Conservation (phyloP, 2,113 vertebrate species). For the Triplophysa dalaica region DNA sequence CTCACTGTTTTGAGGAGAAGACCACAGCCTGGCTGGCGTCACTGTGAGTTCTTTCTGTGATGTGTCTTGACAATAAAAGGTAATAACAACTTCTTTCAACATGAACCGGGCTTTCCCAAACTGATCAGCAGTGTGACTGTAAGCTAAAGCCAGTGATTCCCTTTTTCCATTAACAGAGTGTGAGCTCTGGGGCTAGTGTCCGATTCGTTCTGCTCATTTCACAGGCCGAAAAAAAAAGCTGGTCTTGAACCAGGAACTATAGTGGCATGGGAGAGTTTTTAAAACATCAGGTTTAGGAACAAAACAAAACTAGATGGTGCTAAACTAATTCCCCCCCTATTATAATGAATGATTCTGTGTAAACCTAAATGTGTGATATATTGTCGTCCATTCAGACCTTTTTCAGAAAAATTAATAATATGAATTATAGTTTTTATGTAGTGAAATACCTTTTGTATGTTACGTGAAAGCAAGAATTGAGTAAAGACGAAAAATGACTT, state of each 20-base stretch:
- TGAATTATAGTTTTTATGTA: no score
- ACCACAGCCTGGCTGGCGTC: constrained; percentile 41
- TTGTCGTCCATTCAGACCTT: no score
- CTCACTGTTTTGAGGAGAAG: constrained; percentile 48
- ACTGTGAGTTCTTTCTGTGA: constrained; percentile 42
- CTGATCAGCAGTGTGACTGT: constrained; percentile 1
- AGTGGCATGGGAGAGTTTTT: background rate
- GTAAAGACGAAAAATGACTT: no score
- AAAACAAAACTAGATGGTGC: no score
- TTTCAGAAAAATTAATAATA: no score
- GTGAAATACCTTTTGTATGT: no score
- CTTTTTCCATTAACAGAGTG: constrained; percentile 10
- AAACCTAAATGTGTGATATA: no score
- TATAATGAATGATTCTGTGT: no score
- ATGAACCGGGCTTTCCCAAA: constrained; percentile 5
- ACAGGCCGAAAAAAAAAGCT: background rate
- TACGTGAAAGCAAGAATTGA: no score
- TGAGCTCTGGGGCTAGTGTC: background rate
- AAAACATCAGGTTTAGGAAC: background rate
- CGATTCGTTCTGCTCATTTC: background rate
- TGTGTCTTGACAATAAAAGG: constrained; percentile 8
- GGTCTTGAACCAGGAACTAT: background rate
- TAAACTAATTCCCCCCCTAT: no score
- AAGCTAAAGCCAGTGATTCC: background rate
- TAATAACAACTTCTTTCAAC: background rate